These are phyloP conservation scores for Gorsachius goisagi DNA, from an alignment of 2,113 vertebrate genomes.

Conservation along the genomic window DNA sequence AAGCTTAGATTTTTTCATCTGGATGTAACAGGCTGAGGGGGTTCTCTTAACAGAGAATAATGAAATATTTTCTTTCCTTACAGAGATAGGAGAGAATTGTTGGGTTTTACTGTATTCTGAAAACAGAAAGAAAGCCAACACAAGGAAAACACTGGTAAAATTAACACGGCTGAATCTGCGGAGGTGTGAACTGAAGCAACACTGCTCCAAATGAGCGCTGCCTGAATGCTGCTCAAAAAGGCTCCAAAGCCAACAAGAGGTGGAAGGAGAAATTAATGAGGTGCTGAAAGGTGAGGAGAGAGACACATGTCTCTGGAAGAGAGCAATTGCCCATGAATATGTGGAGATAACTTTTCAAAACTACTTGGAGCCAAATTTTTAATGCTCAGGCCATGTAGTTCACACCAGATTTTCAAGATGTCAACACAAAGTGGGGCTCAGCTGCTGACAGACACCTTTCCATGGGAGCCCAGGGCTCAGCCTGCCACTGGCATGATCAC, in stretches of 20 bases:
- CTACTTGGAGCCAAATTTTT: neutral
- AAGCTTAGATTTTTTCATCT: neutral
- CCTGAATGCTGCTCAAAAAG: neutral
- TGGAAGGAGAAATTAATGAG: neutral
- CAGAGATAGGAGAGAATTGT: neutral
- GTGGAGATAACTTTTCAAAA: neutral
- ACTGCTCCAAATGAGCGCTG: neutral
- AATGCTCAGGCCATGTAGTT: neutral
- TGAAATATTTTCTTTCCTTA: neutral
- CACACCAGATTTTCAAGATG: neutral
- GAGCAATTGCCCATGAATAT: neutral
- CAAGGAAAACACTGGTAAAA: neutral
- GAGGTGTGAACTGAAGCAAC: neutral
- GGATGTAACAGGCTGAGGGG: neutral
- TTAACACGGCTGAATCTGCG: neutral
- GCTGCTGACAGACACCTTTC: neutral
- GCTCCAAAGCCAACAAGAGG: neutral
- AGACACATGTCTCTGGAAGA: neutral
- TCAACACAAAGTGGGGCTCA: neutral
- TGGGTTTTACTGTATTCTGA: neutral
- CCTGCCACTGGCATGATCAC: neutral
- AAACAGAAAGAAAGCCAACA: neutral
- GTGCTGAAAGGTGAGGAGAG: neutral
- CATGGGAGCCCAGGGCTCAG: neutral
- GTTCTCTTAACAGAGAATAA: neutral